Percentiles rank a stretch among this genome's conserved stretches.
Evolutionary conservation across 2,888 invertebrate species (phyloP).

Genomic region (Drosophila testacea): DNA sequence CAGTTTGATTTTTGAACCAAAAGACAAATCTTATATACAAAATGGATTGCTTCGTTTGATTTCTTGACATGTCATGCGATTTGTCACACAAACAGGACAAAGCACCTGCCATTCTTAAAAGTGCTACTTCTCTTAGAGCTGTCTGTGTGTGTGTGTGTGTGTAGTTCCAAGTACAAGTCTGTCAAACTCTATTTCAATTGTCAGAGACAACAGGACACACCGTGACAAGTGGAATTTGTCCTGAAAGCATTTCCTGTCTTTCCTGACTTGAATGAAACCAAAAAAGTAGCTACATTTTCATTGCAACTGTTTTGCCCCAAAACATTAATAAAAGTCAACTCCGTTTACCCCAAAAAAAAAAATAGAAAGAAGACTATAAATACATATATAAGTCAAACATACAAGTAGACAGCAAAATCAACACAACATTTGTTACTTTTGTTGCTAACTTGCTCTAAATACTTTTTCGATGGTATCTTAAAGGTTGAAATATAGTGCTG

Average conservation of each 20-base stretch:
- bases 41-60: constrained; percentile 15
- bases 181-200: constrained; percentile 50
- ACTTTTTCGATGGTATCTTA: not conserved
- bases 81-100: constrained; percentile 54
- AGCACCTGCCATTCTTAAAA: constrained; percentile 17
- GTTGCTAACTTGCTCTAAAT: constrained; percentile 1
- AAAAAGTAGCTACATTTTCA: constrained; percentile 5
- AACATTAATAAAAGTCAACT: constrained; percentile 72
- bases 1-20: not conserved
- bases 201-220: constrained; percentile 34
- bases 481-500: not conserved
- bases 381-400: not conserved
- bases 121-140: not conserved
- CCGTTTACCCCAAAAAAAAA: not conserved
- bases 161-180: constrained; percentile 13
- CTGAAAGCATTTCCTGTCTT: constrained; percentile 73
- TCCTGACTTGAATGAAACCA: constrained; percentile 21
- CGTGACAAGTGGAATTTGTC: constrained; percentile 74
- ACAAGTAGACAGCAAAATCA: not conserved
- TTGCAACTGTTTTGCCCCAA: constrained; percentile 12
- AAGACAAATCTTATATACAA: not conserved
- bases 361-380: not conserved
- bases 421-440: too few relatives aligned
- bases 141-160: not conserved
- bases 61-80: constrained; percentile 38